Evolutionary conservation across 2,113 vertebrate genomes (phyloP).

Genomic region (Microtus oregoni): DNA sequence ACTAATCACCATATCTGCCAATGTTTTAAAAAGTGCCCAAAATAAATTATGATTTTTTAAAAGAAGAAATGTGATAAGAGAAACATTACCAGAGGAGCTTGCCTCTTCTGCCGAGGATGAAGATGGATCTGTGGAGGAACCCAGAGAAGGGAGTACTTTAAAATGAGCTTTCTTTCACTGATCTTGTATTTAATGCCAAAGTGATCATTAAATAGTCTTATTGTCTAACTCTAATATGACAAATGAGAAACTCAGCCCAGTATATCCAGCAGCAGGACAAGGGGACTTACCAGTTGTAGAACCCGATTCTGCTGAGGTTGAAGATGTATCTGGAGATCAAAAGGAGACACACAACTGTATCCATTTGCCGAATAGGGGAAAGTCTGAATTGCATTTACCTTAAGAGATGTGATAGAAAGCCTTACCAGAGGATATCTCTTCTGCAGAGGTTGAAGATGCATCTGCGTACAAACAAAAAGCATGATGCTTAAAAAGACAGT

Average conservation of each 20-base stretch:
- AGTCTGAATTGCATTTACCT: not conserved
- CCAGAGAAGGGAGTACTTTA: not conserved
- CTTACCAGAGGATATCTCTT: not conserved
- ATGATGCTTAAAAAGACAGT: not conserved
- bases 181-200: not conserved
- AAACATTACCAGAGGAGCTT: not conserved
- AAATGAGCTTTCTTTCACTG: not conserved
- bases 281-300: slow-evolving; percentile 12
- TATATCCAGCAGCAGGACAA: not conserved
- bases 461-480: not conserved
- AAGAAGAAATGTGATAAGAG: not conserved
- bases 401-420: not conserved
- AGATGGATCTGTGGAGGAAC: not conserved
- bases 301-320: not conserved
- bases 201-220: not conserved
- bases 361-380: no score
- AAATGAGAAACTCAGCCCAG: not conserved
- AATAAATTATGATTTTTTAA: not conserved
- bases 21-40: not conserved
- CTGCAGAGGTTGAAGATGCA: not conserved
- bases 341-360: not conserved
- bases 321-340: not conserved
- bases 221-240: not conserved
- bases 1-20: not conserved
- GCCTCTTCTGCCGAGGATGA: not conserved